A percentile compares a stretch with the other conserved stretches of the same genome.
Evolutionary conservation across 2,797 vertebrate species (phyloP).

Genomic region (Leucoraja ocellata): DNA sequence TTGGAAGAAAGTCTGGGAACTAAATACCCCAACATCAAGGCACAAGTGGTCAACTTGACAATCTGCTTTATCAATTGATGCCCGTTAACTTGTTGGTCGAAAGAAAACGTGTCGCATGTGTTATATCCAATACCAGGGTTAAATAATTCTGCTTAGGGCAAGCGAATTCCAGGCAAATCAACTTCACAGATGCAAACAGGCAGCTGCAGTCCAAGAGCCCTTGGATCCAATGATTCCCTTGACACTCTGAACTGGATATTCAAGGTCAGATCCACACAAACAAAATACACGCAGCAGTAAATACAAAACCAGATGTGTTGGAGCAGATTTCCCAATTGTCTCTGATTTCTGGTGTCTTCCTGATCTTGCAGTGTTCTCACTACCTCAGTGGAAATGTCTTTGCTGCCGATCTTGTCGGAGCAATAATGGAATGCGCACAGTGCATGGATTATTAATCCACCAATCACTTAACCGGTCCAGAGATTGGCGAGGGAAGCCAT

Average conservation of each 20-base stretch:
- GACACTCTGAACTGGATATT: slow-evolving; percentile 8
- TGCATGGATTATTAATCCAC: neutral
- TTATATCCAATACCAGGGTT: neutral
- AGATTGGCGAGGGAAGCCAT: neutral
- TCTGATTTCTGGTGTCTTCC: neutral
- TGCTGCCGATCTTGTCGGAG: neutral
- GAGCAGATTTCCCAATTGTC: neutral
- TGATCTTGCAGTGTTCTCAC: neutral
- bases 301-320: slow-evolving; percentile 13
- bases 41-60: neutral
- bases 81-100: neutral
- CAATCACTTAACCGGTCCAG: neutral
- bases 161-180: slow-evolving; percentile 16
- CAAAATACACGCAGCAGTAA: neutral
- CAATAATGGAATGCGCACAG: neutral
- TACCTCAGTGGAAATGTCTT: neutral
- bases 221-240: slow-evolving; percentile 10
- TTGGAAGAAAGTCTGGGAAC: neutral
- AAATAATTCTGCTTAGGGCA: slow-evolving; percentile 8
- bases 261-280: slow-evolving; percentile 8
- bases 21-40: neutral
- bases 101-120: neutral
- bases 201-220: neutral
- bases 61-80: too few species aligned
- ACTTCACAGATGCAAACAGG: neutral